phyloP scores from a whole-genome alignment of 1,140 invertebrate genomes.

The Babylonia areolata region DNA sequence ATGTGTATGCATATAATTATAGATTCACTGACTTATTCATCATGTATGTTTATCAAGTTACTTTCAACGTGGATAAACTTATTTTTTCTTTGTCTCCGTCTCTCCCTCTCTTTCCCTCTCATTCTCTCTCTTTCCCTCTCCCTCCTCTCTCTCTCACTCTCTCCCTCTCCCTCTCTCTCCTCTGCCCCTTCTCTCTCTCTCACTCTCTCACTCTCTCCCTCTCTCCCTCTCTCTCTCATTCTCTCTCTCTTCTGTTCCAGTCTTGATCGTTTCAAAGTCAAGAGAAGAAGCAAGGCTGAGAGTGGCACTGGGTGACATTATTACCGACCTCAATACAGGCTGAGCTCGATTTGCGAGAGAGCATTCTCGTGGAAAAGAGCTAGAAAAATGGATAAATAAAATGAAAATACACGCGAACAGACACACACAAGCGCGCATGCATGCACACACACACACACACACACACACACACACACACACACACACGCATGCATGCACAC shows the following conservation, averaged over 20 bases:
- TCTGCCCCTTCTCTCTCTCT: background rate
- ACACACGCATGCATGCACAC: background rate
- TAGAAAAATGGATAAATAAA: no score
- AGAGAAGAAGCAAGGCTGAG: background rate
- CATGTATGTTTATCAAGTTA: no score
- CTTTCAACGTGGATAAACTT: background rate
- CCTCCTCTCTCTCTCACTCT: conserved; percentile 7
- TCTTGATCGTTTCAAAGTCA: background rate
- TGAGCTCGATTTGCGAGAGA: no score
- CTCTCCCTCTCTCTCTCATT: background rate
- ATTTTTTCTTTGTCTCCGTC: background rate
- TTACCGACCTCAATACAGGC: no score
- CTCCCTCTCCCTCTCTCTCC: background rate
- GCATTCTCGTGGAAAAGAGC: no score
- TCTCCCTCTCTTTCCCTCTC: conserved; percentile 15
- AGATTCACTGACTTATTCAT: no score
- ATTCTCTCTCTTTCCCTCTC: conserved; percentile 10
- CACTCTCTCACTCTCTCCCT: background rate
- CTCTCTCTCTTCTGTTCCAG: background rate
- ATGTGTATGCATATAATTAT: no score
- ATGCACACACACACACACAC: background rate
- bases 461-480: background rate
- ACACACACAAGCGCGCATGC: no score
- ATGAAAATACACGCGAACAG: no score
- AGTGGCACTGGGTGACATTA: no score